Percentiles rank a stretch among this genome's conserved stretches.
Evolutionary conservation across 2,113 vertebrate species (phyloP).

Genomic region (Sciurus niger): DNA sequence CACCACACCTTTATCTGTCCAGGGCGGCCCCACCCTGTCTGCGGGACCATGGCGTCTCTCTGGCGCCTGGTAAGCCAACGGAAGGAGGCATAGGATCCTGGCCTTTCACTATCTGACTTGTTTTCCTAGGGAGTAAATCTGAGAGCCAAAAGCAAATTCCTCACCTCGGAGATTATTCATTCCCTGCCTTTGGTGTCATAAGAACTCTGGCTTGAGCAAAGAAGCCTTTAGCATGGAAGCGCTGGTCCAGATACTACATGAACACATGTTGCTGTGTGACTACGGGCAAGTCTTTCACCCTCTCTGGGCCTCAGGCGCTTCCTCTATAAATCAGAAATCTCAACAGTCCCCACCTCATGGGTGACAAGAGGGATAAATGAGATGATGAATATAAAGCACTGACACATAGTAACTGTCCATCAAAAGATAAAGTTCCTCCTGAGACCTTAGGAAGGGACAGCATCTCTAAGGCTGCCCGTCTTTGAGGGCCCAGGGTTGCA

Average conservation of each 20-base stretch:
- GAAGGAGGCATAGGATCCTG: slow-evolving; percentile 27
- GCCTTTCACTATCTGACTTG: slow-evolving; percentile 66
- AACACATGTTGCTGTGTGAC: background rate
- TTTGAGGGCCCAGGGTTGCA: background rate
- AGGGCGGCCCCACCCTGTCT: slow-evolving; percentile 30
- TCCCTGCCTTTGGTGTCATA: slow-evolving; percentile 32
- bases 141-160: slow-evolving; percentile 75
- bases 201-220: background rate
- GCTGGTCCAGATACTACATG: background rate
- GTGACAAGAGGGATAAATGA: background rate
- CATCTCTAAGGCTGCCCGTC: background rate
- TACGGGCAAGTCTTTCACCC: background rate
- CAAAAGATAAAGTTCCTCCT: background rate
- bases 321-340: background rate
- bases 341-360: background rate
- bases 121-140: slow-evolving; percentile 70
- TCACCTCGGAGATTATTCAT: slow-evolving; percentile 9
- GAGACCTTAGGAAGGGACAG: background rate
- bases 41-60: slow-evolving; percentile 7
- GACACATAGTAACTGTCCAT: background rate
- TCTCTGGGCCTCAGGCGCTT: background rate
- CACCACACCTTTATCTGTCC: slow-evolving; percentile 58
- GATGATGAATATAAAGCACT: background rate
- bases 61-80: slow-evolving; percentile 59
- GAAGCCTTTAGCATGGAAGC: background rate